Percentiles rank a stretch among this genome's conserved stretches.
phyloP scores from a whole-genome alignment of 1,140 invertebrate species.

The Zaprionus vittiger region DNA sequence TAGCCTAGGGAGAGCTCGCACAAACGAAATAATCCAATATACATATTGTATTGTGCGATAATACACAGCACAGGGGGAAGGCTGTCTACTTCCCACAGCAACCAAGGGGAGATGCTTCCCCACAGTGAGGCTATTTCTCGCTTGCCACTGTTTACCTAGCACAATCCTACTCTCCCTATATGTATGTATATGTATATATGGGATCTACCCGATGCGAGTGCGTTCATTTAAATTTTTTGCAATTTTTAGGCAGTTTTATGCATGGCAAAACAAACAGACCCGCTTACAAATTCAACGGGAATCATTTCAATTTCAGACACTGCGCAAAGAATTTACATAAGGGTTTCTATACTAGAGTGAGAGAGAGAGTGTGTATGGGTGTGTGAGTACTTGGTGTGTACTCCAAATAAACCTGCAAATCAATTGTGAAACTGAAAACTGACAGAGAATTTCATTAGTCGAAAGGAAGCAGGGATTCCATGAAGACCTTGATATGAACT shows the following conservation, averaged over 20 bases:
- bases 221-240: conserved; percentile 79
- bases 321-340: conserved; percentile 41
- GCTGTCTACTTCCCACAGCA: conserved; percentile 16
- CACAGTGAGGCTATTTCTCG: conserved; percentile 15
- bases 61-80: conserved; percentile 41
- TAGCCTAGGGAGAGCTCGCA: conserved; percentile 46
- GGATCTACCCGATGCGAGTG: conserved; percentile 33
- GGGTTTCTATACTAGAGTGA: neutral
- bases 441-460: conserved; percentile 54
- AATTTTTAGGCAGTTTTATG: conserved; percentile 78
- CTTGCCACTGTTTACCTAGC: conserved; percentile 40
- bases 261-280: conserved; percentile 68
- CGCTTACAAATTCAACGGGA: conserved; percentile 64
- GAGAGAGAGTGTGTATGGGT: conserved; percentile 5
- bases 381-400: conserved; percentile 9
- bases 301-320: conserved; percentile 69
- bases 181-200: conserved; percentile 19
- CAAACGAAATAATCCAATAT: conserved; percentile 67
- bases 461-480: conserved; percentile 35
- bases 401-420: conserved; percentile 32
- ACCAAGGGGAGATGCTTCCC: conserved; percentile 12
- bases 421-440: conserved; percentile 53
- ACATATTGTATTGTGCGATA: conserved; percentile 83
- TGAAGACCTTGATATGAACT: conserved; percentile 12
- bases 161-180: conserved; percentile 32